Conservation (phyloP, 2,113 vertebrate species). For the Lagopus muta region DNA sequence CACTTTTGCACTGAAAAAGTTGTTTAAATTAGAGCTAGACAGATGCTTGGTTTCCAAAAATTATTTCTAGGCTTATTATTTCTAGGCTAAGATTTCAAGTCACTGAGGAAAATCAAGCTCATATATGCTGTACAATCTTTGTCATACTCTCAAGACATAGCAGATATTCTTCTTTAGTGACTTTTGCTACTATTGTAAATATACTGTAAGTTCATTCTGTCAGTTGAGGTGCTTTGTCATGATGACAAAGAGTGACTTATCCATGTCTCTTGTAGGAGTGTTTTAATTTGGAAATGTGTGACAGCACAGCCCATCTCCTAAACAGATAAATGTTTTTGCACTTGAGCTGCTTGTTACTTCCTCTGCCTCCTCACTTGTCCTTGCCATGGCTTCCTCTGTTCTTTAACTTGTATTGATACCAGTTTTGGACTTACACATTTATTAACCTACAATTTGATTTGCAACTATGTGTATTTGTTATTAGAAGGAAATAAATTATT, state of each 20-base stretch:
- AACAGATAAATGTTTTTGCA: constrained; percentile 46
- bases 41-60: neutral
- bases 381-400: neutral
- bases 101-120: neutral
- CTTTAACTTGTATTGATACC: neutral
- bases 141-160: neutral
- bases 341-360: constrained; percentile 27
- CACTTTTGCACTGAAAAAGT: neutral
- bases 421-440: neutral
- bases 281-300: constrained; percentile 40
- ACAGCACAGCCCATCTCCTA: constrained; percentile 64
- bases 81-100: neutral
- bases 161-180: neutral
- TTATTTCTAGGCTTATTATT: neutral
- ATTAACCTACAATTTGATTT: neutral
- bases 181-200: neutral
- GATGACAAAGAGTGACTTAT: neutral
- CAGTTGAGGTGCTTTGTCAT: neutral
- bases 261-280: constrained; percentile 30
- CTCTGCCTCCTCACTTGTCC: neutral
- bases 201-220: neutral
- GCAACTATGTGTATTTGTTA: neutral
- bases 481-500: neutral
- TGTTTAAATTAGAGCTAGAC: neutral
- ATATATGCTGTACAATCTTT: neutral